Percentiles rank a stretch among this genome's conserved stretches.
phyloP scores from a whole-genome alignment of 1,140 invertebrate genomes.

The Eupeodes corollae region DNA sequence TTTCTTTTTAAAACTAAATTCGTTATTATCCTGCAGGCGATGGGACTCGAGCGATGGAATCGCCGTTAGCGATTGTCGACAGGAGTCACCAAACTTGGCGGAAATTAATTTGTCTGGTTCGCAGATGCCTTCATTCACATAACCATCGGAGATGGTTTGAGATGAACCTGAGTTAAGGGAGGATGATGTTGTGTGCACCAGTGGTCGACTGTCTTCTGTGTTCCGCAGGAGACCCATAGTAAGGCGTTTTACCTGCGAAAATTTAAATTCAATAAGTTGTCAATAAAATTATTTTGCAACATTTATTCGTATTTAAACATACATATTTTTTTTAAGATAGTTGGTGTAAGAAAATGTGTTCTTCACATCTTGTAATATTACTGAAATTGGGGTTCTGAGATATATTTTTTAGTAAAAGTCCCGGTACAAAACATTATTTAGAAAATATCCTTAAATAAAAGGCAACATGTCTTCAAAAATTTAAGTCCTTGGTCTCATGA shows the following conservation, averaged over 20 bases:
- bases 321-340: too few relatives aligned
- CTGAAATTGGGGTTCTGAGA: too few relatives aligned
- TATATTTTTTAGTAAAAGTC: too few relatives aligned
- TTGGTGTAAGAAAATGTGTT: too few relatives aligned
- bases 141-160: slow-evolving; percentile 53
- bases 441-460: too few relatives aligned
- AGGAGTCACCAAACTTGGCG: slow-evolving; percentile 37
- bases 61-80: slow-evolving; percentile 33
- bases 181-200: slow-evolving; percentile 44
- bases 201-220: slow-evolving; percentile 48
- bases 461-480: too few relatives aligned
- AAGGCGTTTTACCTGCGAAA: slow-evolving; percentile 31
- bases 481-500: too few relatives aligned
- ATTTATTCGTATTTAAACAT: too few relatives aligned
- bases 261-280: slow-evolving; percentile 3
- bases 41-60: slow-evolving; percentile 23
- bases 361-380: too few relatives aligned
- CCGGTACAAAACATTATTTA: too few relatives aligned
- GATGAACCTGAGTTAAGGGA: slow-evolving; percentile 42
- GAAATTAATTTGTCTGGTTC: slow-evolving; percentile 42
- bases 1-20: slow-evolving; percentile 18
- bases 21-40: slow-evolving; percentile 6
- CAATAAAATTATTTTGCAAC: not conserved
- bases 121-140: slow-evolving; percentile 61
- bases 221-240: slow-evolving; percentile 32